Evolutionary conservation across 1,140 invertebrate genomes (phyloP).

Genomic region (Glossosoma conforme): DNA sequence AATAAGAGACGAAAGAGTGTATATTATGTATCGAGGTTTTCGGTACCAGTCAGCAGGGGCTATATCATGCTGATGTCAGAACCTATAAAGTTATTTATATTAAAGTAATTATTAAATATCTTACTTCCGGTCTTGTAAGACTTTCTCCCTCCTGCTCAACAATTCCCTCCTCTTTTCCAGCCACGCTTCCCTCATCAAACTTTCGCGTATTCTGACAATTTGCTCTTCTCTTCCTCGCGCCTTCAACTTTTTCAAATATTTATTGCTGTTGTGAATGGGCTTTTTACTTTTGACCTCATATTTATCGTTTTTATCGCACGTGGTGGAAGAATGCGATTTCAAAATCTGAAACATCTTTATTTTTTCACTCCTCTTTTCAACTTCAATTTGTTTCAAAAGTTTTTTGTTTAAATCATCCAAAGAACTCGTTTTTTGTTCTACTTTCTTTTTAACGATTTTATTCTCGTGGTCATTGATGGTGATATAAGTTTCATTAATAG

Average conservation of each 20-base stretch:
- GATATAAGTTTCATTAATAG: slow-evolving; percentile 3
- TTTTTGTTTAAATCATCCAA: slow-evolving; percentile 4
- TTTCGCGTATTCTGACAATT: slow-evolving; percentile 37
- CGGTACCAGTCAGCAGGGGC: too few relatives aligned
- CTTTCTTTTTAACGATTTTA: slow-evolving; percentile 6
- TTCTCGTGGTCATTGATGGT: slow-evolving; percentile 1
- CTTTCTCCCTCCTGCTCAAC: slow-evolving; percentile 39
- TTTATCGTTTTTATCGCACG: background rate
- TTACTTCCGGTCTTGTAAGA: slow-evolving; percentile 43
- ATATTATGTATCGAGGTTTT: too few relatives aligned
- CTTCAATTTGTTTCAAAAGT: slow-evolving; percentile 12
- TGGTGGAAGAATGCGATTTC: background rate
- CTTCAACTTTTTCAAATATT: slow-evolving; percentile 37
- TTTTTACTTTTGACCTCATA: slow-evolving; percentile 8
- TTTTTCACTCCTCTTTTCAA: slow-evolving; percentile 1
- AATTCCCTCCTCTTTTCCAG: slow-evolving; percentile 42
- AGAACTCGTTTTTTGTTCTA: slow-evolving; percentile 4
- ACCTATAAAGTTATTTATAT: too few relatives aligned
- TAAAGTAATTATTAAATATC: too few relatives aligned
- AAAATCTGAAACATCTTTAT: slow-evolving; percentile 1
- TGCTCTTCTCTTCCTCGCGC: slow-evolving; percentile 32
- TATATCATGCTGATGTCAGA: too few relatives aligned
- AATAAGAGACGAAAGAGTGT: too few relatives aligned
- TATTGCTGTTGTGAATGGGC: slow-evolving; percentile 36
- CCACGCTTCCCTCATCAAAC: slow-evolving; percentile 37